phyloP scores from a whole-genome alignment of 2,888 invertebrate genomes.

The Melanargia galathea region DNA sequence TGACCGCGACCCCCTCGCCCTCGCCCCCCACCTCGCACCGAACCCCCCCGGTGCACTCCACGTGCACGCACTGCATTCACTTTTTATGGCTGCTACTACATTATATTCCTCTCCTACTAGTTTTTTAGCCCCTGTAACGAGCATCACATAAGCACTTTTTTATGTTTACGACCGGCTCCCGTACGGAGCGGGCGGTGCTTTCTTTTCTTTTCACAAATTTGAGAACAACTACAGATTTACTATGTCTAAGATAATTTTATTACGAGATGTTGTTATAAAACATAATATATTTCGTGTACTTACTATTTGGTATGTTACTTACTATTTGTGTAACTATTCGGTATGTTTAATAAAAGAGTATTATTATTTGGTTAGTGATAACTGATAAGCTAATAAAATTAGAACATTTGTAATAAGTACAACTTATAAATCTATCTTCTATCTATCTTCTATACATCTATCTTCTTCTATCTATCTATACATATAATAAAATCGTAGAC shows the following conservation, averaged over 20 bases:
- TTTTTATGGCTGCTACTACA: constrained; percentile 79
- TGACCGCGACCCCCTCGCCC: constrained; percentile 35
- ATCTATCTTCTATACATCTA: too few species aligned
- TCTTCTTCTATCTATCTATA: too few species aligned
- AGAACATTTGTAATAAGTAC: too few species aligned
- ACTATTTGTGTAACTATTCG: too few species aligned
- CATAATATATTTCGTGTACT: not conserved
- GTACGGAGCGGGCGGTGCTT: constrained; percentile 64
- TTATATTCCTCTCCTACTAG: constrained; percentile 75
- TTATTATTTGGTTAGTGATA: too few species aligned
- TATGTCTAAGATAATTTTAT: constrained; percentile 43
- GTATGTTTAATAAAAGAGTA: too few species aligned
- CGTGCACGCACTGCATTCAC: constrained; percentile 79
- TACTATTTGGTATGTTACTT: too few species aligned
- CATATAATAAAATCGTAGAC: too few species aligned
- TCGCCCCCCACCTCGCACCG: constrained; percentile 40
- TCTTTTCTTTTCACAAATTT: constrained; percentile 67
- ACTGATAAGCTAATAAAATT: too few species aligned
- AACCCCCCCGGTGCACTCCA: constrained; percentile 57
- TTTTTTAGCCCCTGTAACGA: constrained; percentile 72
- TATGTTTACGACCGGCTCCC: constrained; percentile 74
- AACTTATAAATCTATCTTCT: too few species aligned
- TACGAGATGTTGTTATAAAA: not conserved
- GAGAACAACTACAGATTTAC: constrained; percentile 51
- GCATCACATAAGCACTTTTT: constrained; percentile 79